Conservation (phyloP, 2,888 invertebrate genomes). For the Eupeodes luniger region DNA sequence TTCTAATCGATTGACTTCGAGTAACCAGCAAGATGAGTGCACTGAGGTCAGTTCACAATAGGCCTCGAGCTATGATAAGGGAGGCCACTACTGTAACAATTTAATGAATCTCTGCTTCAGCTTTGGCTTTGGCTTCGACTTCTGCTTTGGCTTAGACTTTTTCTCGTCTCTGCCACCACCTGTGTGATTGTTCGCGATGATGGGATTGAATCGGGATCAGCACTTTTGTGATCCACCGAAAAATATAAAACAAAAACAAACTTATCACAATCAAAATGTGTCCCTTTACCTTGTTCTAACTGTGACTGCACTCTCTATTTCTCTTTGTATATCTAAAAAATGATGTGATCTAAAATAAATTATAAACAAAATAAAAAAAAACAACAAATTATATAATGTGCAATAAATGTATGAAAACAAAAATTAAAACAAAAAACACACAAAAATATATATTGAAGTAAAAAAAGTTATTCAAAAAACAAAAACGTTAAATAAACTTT, state of each 20-base stretch:
- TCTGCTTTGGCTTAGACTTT: no score
- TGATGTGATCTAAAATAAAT: constrained; percentile 69
- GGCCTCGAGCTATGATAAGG: constrained; percentile 20
- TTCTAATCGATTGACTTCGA: constrained; percentile 84
- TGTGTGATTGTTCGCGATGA: constrained; percentile 59
- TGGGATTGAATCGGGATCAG: constrained; percentile 63
- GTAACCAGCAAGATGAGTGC: constrained; percentile 78
- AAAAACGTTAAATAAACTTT: constrained; percentile 15
- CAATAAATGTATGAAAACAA: constrained; percentile 61
- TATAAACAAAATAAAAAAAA: constrained; percentile 15
- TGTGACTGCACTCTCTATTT: constrained; percentile 55
- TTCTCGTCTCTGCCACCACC: not conserved
- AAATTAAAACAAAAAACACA: constrained; percentile 5
- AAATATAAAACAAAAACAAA: not conserved
- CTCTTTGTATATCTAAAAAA: constrained; percentile 21
- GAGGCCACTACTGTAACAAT: constrained; percentile 47
- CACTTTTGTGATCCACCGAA: constrained; percentile 68
- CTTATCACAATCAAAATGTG: constrained; percentile 55
- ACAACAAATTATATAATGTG: constrained; percentile 49
- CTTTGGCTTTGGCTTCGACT: not conserved
- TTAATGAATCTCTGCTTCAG: constrained; percentile 1
- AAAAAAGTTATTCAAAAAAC: constrained; percentile 12
- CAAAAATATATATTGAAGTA: not conserved
- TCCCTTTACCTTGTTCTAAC: constrained; percentile 28
- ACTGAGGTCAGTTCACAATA: constrained; percentile 39